Base-by-base conservation (phyloP, 64 coral and sea anemone genomes). In the Anthopleura sola region DNA sequence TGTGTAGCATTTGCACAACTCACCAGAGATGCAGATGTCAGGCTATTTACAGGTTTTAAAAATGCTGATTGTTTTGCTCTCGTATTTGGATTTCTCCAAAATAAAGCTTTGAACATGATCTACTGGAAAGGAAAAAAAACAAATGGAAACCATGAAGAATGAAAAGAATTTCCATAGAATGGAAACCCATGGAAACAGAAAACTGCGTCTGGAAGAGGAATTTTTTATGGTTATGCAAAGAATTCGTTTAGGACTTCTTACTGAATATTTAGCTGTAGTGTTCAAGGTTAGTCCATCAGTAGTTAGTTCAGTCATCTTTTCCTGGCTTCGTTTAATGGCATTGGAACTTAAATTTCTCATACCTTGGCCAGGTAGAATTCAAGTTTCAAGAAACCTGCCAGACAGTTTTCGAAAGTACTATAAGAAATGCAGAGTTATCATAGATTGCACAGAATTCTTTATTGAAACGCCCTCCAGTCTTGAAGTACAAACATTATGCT, bases 71-170 rank as follows among this genome's bases (percentile, higher is more conserved):
- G 75, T 81, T 88, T 81, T 88, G 86, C 55, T 75, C 62, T 75
- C 6, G 69, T 93, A 17, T 87, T 93, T 78, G 28, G 6, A 0
- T 88, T 46, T 56, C 78, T 84, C 24, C 49, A 83, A 78, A 83
- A 75, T 31, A 84, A 84, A 37, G 85, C 85, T 17, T 64, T 24
- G 60, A 78, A 77, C 36, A 91, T 86, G 89, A 83, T 78, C 83
- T 91, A 86, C 55, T 91, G 89, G 83, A 91, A 86, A 68, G 89
- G 84, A 37, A 5, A 34, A 24, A 86, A 91, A 51, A n/a, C 55
- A 56, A 56, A 56, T 56, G 55, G 55, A 56, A 56, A 57, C 86
- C 85, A 84, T 69, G 6, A 80, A 71, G 20, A 86, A 91, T 33
- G 85, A 54, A 32, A 49, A 51, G 37, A 18, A 48, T 19, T 78